Conservation (phyloP, 2,888 invertebrate species). For the Athetis lepigone region DNA sequence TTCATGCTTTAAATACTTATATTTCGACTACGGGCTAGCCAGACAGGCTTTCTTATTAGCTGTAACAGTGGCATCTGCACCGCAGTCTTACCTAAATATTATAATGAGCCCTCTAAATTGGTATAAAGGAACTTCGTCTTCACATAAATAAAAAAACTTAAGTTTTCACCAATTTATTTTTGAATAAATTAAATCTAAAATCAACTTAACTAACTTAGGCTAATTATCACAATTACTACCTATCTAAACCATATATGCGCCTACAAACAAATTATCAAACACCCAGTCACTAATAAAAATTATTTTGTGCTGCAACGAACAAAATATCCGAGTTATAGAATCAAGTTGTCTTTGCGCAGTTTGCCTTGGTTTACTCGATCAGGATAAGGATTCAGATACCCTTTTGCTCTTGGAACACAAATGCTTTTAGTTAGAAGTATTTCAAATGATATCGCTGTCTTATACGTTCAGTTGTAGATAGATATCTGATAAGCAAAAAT, state of each 20-base stretch:
- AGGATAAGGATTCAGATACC: too few relatives aligned
- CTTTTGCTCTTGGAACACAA: too few relatives aligned
- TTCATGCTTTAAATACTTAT: too few relatives aligned
- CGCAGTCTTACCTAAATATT: too few relatives aligned
- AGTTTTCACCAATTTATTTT: slow-evolving; percentile 61
- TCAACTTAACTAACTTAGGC: slow-evolving; percentile 64
- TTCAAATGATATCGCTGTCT: not conserved
- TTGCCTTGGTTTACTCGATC: slow-evolving; percentile 11
- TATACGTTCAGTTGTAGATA: not conserved
- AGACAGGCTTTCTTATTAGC: too few relatives aligned
- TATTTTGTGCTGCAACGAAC: slow-evolving; percentile 35
- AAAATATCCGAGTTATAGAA: slow-evolving; percentile 10
- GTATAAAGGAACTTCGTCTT: too few relatives aligned
- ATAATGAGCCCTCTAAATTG: too few relatives aligned
- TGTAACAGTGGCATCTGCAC: too few relatives aligned
- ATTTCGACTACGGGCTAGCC: too few relatives aligned
- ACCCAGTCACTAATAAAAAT: slow-evolving; percentile 47
- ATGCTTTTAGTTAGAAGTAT: not conserved
- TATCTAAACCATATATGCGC: slow-evolving; percentile 59
- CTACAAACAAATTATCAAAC: slow-evolving; percentile 69
- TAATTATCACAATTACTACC: slow-evolving; percentile 77
- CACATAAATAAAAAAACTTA: not conserved
- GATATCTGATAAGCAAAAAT: not conserved
- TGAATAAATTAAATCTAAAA: slow-evolving; percentile 67
- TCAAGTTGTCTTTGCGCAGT: slow-evolving; percentile 3